Base-by-base conservation (phyloP, 2,797 vertebrate genomes). In the Melanotaenia parkinsoni region DNA sequence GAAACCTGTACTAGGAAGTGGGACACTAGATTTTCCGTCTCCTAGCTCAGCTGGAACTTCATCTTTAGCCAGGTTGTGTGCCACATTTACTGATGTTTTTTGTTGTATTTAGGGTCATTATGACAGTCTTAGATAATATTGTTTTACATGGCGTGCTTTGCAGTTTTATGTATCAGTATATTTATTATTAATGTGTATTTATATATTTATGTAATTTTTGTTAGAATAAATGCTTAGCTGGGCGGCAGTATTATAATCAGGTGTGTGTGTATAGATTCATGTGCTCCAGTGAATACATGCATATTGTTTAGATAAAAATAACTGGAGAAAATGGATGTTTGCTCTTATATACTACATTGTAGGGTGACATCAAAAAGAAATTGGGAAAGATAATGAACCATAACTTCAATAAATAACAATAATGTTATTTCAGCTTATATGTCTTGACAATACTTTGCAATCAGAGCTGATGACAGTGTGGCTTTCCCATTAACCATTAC, bases 21-120 rank as follows among this genome's bases (percentile, higher is more conserved):
- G 95, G 57, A 96, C 94, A 0, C 81, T 94, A 33, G 95, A 95
- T 73, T 96, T 96, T 79, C 93, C 95, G 8, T 93, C 92, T 68
- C 67, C 86, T 1, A 83, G 72, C 74, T 84, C 93, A 33, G 92
- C 95, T 65, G 91, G 87, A 60, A 89, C 84, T 74, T 96, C 94
- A 50, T 81, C 93, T 67, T 89, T 96, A 86, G 95, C 95, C 79
- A 95, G 90, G 95, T 95, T 59, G 50, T 53, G 50, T 81, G 33
- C 45, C 18, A 56, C 7, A 1, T 66, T 64, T 50, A 54, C 12
- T 30, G 3, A 57, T 65, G 0, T 32, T 40, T 51, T 40, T 56
- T 35, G 2, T 11, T 37, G n/a, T n/a, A 57, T 16, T 33, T 10
- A 14, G 14, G 13, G 18, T 35, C 32, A 38, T 26, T 26, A 26